phyloP scores from a whole-genome alignment of 2,888 invertebrate species.

The Smittia sp. region DNA sequence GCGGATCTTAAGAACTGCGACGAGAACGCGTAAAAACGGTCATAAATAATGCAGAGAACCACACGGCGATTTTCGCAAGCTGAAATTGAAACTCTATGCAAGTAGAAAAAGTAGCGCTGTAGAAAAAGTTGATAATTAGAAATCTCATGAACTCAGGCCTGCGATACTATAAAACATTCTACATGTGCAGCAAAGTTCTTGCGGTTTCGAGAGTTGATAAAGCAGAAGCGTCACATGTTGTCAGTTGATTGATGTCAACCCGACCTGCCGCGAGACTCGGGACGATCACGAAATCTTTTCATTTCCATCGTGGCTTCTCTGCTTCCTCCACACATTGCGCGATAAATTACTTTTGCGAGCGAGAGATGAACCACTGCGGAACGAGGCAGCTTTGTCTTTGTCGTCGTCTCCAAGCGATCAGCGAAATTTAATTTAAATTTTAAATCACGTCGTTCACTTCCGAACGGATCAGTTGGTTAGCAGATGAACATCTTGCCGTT shows the following conservation, averaged over 20 bases:
- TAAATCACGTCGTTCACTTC: background rate
- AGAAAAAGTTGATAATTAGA: no score
- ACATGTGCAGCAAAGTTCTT: no score
- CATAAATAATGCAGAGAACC: conserved; percentile 18
- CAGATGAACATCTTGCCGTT: no score
- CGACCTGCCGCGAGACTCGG: no score
- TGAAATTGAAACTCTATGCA: background rate
- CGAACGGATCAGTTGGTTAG: background rate
- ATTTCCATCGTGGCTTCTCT: no score
- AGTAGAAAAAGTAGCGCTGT: no score
- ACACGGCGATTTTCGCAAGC: background rate
- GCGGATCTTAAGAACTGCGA: background rate
- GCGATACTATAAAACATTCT: no score
- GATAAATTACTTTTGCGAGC: background rate
- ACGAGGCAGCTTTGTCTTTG: background rate
- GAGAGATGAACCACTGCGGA: background rate
- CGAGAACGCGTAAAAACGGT: conserved; percentile 1
- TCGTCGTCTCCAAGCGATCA: background rate
- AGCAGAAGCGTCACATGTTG: no score
- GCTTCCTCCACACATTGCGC: background rate
- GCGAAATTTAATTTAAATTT: background rate
- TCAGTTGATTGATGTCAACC: no score
- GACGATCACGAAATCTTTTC: no score
- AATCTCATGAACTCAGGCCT: no score
- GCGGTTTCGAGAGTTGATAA: no score